Percentiles rank a stretch among this genome's conserved stretches.
Conservation (phyloP, 2,888 invertebrate genomes). For the Hyppa rectilinea region DNA sequence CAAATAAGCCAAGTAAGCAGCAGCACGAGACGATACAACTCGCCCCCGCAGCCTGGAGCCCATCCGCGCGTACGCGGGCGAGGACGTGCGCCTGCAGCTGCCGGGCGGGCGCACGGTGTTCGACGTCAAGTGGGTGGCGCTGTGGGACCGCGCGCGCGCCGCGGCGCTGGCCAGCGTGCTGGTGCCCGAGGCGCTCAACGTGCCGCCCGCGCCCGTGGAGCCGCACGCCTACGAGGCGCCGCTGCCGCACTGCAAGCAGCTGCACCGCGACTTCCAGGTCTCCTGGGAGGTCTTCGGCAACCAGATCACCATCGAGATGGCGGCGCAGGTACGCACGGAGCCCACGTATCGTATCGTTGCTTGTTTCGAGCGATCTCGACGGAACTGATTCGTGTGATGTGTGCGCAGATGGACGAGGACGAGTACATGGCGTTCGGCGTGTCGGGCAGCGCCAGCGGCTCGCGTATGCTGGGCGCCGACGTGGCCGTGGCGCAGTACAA, state of each 20-base stretch:
- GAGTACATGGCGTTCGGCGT: constrained; percentile 98
- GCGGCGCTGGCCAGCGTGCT: constrained; percentile 87
- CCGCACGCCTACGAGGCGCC: constrained; percentile 82
- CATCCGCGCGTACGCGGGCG: constrained; percentile 93
- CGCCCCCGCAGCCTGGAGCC: constrained; percentile 93
- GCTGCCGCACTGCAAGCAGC: constrained; percentile 95
- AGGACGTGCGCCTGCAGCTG: constrained; percentile 93
- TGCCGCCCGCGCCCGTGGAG: constrained; percentile 94
- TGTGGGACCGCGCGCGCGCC: constrained; percentile 92
- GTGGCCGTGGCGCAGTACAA: constrained; percentile 95
- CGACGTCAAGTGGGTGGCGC: constrained; percentile 95
- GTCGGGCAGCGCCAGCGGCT: constrained; percentile 93
- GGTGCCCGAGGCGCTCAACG: constrained; percentile 94
- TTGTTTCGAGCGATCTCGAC: background rate
- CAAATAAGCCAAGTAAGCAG: no score
- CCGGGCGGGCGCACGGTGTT: constrained; percentile 96
- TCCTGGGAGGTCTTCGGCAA: constrained; percentile 98
- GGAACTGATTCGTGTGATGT: background rate
- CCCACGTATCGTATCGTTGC: background rate
- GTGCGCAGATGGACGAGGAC: constrained; percentile 89
- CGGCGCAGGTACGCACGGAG: constrained; percentile 91
- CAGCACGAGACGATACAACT: background rate
- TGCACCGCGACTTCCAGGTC: constrained; percentile 95
- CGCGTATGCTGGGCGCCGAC: constrained; percentile 96
- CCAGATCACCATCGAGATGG: constrained; percentile 95